Base-by-base conservation (phyloP, 1,140 invertebrate species). In the Brachystomella parvula region DNA sequence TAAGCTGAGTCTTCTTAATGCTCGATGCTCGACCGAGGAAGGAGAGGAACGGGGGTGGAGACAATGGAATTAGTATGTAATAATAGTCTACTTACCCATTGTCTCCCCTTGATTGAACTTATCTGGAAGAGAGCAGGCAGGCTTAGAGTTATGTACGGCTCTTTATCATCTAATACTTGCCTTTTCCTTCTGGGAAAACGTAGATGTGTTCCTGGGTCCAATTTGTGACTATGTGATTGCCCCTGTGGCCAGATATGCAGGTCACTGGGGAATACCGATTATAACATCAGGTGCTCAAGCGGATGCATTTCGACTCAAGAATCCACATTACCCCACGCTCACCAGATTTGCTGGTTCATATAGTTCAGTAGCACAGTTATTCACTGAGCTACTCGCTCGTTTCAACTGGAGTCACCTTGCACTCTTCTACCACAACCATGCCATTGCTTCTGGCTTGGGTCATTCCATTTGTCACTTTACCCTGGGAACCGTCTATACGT, bases 191-290 rank as follows among this genome's bases (percentile, higher is more conserved):
- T 24, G 12, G 49, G 17, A n/a, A 28, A 29, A 44, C 44, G 74
- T 83, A 84, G 89, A 95, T 79, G 89, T 88, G 0, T 92, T 95
- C 75, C 82, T 96, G 72, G 94, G 93, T 0, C 89, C 93, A 0
- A 86, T 92, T 1, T 96, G 92, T 78, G 90, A 94, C 72, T 96
- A 94, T 77, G 89, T 89, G 2, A 83, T 96, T 61, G 91, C 92
- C 0, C 92, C 92, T 0, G 89, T 96, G 1, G 87, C 90, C 0
- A 81, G 92, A 17, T 94, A 94, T 75, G 85, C 90, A 0, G 86
- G 88, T 3, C 84, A 84, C n/a, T 96, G 93, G 93, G 81, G 86
- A 1, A 87, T 94, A 24, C 92, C 94, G 0, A 85, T 96, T 0
- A 76, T 96, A 3, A 93, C 91, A 1, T 85, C 90, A 0, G 89